phyloP scores from a whole-genome alignment of 2,113 vertebrate genomes.

The Hippolais icterina region DNA sequence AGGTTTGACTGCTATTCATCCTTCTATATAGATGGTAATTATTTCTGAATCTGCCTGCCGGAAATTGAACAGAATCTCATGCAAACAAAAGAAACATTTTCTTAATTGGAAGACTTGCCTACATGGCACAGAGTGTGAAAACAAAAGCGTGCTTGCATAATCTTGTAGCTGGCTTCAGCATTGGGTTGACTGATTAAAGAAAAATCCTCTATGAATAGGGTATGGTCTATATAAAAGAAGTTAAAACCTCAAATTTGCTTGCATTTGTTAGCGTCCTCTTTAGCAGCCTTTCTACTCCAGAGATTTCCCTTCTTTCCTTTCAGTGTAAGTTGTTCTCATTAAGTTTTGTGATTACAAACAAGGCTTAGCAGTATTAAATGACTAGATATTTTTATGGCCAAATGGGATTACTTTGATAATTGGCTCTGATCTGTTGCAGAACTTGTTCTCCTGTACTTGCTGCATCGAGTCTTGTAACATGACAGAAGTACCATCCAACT shows the following conservation, averaged over 20 bases:
- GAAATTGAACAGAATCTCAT: slow-evolving; percentile 24
- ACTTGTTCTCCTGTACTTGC: not conserved
- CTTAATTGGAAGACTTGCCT: slow-evolving; percentile 7
- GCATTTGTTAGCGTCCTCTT: slow-evolving; percentile 3
- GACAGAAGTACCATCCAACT: not conserved
- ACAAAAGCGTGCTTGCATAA: not conserved
- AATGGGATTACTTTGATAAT: slow-evolving; percentile 61
- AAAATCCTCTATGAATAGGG: not conserved
- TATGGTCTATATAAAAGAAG: slow-evolving; percentile 17
- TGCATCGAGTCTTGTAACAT: not conserved
- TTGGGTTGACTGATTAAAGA: not conserved
- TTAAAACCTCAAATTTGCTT: slow-evolving; percentile 48
- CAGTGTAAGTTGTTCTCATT: slow-evolving; percentile 53
- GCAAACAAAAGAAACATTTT: slow-evolving; percentile 29
- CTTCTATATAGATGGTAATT: not conserved
- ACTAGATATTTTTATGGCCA: slow-evolving; percentile 57
- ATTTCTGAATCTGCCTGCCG: slow-evolving; percentile 40
- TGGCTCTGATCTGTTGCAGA: slow-evolving; percentile 53
- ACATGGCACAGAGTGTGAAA: not conserved
- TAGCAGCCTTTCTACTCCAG: slow-evolving; percentile 34
- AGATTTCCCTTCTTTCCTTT: slow-evolving; percentile 38
- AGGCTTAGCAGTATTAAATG: slow-evolving; percentile 46
- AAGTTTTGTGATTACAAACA: slow-evolving; percentile 65
- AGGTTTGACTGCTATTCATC: not conserved
- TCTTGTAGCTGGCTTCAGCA: not conserved